Percentiles rank a stretch among this genome's conserved stretches.
Conservation (phyloP, 2,113 vertebrate genomes). For the Cervus canadensis region DNA sequence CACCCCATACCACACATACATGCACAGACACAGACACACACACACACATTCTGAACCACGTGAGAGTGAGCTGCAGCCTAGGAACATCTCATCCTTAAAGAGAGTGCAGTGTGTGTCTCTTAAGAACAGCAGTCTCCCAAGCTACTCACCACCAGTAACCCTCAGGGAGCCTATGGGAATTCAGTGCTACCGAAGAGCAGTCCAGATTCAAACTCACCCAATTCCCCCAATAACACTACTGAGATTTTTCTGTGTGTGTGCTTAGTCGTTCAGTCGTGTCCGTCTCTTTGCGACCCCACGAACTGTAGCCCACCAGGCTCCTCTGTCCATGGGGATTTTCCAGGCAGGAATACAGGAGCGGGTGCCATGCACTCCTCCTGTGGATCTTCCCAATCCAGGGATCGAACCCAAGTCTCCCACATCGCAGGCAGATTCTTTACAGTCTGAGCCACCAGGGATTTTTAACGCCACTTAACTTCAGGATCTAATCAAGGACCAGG, state of each 20-base stretch:
- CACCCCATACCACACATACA: background rate
- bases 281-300: fast-evolving
- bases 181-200: background rate
- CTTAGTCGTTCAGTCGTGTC: background rate
- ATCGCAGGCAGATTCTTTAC: background rate
- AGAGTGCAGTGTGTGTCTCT: background rate
- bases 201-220: background rate
- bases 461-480: background rate
- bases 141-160: background rate
- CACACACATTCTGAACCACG: background rate
- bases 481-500: background rate
- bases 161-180: background rate
- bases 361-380: background rate
- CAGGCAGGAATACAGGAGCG: background rate
- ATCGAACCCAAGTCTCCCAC: background rate
- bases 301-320: background rate
- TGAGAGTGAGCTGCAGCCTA: background rate
- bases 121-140: background rate
- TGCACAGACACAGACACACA: fast-evolving
- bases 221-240: background rate
- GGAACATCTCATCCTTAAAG: background rate
- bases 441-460: background rate
- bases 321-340: background rate
- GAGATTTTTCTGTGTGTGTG: background rate
- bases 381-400: background rate